Evolutionary conservation across 2,888 invertebrate genomes (phyloP), one percentile per base, ranked within the genome.

Genomic region (Drosophila limbata): DNA sequence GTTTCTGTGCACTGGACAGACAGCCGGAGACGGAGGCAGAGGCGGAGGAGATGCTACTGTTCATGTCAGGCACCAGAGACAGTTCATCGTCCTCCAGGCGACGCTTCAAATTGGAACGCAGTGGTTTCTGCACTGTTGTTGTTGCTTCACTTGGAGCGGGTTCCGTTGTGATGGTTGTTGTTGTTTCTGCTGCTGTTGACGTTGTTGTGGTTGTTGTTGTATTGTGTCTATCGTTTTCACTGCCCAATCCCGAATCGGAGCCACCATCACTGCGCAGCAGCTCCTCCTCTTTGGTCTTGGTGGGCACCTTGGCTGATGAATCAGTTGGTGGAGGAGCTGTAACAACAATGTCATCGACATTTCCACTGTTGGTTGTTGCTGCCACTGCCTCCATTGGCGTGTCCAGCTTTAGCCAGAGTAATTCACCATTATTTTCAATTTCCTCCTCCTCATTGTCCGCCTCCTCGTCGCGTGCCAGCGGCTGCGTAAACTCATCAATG

Each of bases 221-320:
- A 9, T 67, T 77, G 25, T 61, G 74, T 48, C 78, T 63, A 44
- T 78, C 76, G 13, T 73, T 94, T 92, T 97, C 97, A 37, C 95
- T 95, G 5, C 97, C 97, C 33, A 97, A 92, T 0, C 97, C 97
- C 0, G 96, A 97, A 92, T 97, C 97, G 57, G 97, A 97, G 9
- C 96, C 96, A 90, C 97, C 96, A 44, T 96, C 96, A 61, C 96
- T 94, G 87, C 95, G 95, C 35, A 91, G 95, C 35, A 91, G 62
- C 55, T 91, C 90, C 37, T 88, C 89, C 44, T 73, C 77, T 56
- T 69, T 83, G 67, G 64, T 75, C 62, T 72, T 73, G 1, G 45
- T 42, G 19, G 59, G 55, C 28, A 45, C 55, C 5, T 45, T 52
- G 11, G 25, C 4, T 21, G 47, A 28, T 15, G 52, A n/a, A 19